phyloP scores from a whole-genome alignment of 2,888 invertebrate genomes.

The Prosopocoilus inquinatus region DNA sequence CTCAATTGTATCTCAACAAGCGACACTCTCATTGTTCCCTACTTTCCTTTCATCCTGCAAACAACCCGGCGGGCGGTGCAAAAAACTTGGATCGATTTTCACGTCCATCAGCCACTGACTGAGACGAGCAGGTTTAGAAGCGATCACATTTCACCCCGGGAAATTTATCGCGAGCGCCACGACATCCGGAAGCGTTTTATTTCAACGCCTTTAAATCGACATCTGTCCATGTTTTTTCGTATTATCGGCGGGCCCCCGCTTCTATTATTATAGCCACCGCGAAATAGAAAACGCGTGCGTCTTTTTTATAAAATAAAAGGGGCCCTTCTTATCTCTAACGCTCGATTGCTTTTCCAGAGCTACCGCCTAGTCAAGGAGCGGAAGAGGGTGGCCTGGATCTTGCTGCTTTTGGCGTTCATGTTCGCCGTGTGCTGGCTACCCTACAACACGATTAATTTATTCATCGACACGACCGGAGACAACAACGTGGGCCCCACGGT shows the following conservation, averaged over 20 bases:
- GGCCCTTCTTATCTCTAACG: too few relatives aligned
- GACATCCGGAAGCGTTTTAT: too few relatives aligned
- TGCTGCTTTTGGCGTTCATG: slow-evolving; percentile 68
- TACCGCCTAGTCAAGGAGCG: slow-evolving; percentile 63
- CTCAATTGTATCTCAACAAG: too few relatives aligned
- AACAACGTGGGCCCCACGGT: slow-evolving; percentile 40
- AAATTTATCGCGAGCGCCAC: too few relatives aligned
- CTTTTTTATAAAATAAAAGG: background rate
- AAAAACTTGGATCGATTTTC: too few relatives aligned
- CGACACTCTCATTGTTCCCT: too few relatives aligned
- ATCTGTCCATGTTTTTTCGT: background rate
- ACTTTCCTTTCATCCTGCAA: too few relatives aligned
- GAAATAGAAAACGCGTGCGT: background rate
- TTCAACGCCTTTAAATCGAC: background rate
- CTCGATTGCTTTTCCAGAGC: slow-evolving; percentile 11
- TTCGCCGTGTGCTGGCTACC: slow-evolving; percentile 80
- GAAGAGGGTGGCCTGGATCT: slow-evolving; percentile 72
- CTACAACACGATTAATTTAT: slow-evolving; percentile 67
- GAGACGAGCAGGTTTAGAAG: too few relatives aligned
- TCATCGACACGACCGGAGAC: slow-evolving; percentile 55
- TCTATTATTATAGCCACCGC: background rate
- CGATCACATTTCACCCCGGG: too few relatives aligned
- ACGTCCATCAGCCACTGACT: too few relatives aligned
- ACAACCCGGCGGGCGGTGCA: too few relatives aligned
- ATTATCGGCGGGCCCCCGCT: background rate